phyloP scores from a whole-genome alignment of 2,113 vertebrate genomes.

The Megaceryle maxima region DNA sequence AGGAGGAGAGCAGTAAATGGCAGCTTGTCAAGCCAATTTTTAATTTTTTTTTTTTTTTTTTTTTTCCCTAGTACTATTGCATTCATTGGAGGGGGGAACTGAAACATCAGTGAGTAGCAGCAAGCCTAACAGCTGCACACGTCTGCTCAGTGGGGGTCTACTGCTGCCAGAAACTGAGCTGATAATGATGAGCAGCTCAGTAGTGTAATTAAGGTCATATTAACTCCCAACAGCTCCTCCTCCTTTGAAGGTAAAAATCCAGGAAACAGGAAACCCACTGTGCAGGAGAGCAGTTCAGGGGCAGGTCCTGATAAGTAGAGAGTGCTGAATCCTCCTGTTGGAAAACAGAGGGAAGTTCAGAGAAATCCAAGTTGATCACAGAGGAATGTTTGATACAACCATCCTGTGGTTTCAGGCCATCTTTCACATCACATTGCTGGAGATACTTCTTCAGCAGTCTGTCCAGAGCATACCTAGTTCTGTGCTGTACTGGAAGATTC shows the following conservation, averaged over 20 bases:
- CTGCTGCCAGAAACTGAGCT: conserved; percentile 16
- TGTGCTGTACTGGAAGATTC: background rate
- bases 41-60: background rate
- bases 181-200: conserved; percentile 22
- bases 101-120: background rate
- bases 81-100: background rate
- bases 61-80: background rate
- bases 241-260: background rate
- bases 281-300: background rate
- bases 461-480: rapidly evolving
- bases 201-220: background rate
- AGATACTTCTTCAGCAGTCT: background rate
- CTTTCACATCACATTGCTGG: background rate
- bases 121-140: background rate
- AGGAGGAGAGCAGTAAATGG: background rate
- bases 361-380: background rate
- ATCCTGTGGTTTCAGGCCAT: background rate
- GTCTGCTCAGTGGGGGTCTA: background rate
- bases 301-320: background rate
- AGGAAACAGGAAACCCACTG: background rate
- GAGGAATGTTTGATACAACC: background rate
- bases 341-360: background rate
- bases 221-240: background rate
- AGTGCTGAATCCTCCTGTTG: background rate
- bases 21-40: background rate